Evolutionary conservation across 2,113 vertebrate species (phyloP), one percentile per base, ranked within the genome.

Genomic region (Rhea americana): DNA sequence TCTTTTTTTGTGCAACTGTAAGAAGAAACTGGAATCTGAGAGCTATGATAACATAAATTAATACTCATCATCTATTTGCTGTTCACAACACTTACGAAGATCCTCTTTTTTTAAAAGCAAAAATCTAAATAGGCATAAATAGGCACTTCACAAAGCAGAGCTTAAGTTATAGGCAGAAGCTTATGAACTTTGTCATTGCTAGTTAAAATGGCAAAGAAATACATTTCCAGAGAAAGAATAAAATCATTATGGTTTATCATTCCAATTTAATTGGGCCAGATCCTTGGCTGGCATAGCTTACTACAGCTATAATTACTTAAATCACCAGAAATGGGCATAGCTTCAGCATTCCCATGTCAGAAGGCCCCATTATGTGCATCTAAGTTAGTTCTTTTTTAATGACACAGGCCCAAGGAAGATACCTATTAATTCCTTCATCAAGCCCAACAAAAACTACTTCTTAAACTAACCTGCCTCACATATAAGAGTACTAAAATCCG

Each of bases 41-140:
- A 79, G 62, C 9, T 56, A 32, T 17, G 9, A 25, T 45, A 84
- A 73, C 35, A 77, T 21, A 89, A 66, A 86, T 50, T 61, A 75
- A 39, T 84, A 73, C 72, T 50, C 19, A 59, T 45, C 28, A 82
- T 16, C 74, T 91, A 72, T 79, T 95, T 95, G 85, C 71, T 90
- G 32, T 61, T 92, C 35, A 25, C 25, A 94, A 61, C 15, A 70
- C 35, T 82, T 90, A 62, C 3, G 82, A 25, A 45, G 18, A 47
- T 59, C 6, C 24, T 25, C 24, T 25, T 13, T 35, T 41, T 73
- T 47, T 16, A 41, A 53, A 75, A 91, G 68, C 45, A 81, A 90
- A 67, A 67, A 90, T 35, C 5, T 25, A 87, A 55, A 39, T 18
- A 75, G 19, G 10, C 26, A 87, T 82, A 35, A 35, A 35, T 35